Conservation (phyloP, 2,888 invertebrate genomes). For the Drepanosiphum platanoidis region DNA sequence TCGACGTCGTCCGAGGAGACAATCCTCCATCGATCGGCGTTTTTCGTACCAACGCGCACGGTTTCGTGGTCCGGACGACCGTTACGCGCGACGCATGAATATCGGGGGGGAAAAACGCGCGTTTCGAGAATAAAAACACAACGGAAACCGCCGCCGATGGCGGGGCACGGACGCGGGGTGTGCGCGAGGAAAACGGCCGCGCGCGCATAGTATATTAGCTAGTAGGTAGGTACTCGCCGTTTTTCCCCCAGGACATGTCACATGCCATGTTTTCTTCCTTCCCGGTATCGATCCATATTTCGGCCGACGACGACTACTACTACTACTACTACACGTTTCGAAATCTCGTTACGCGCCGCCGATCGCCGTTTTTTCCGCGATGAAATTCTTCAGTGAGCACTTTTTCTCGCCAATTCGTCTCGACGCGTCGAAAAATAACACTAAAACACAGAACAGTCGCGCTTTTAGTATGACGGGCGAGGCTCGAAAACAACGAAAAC, state of each 20-base stretch:
- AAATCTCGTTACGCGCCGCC: not conserved
- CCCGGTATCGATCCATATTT: not conserved
- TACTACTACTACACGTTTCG: not conserved
- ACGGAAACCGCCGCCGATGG: not conserved
- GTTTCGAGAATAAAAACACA: too few relatives aligned
- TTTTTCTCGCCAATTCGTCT: too few relatives aligned
- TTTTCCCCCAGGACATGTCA: not conserved
- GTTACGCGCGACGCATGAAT: not conserved
- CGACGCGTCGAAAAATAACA: too few relatives aligned
- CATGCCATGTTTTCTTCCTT: not conserved
- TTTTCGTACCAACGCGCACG: too few relatives aligned
- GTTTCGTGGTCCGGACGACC: not conserved
- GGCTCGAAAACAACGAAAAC: too few relatives aligned
- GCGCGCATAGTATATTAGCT: not conserved
- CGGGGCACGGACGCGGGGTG: not conserved
- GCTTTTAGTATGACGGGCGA: too few relatives aligned
- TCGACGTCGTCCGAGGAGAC: too few relatives aligned
- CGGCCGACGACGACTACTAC: not conserved
- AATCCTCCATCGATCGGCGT: too few relatives aligned
- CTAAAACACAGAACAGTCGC: too few relatives aligned
- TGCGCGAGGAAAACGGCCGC: not conserved
- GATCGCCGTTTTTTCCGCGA: not conserved
- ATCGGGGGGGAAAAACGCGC: not conserved
- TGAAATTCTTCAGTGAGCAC: too few relatives aligned
- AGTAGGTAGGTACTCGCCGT: rapidly evolving